Base-by-base conservation (phyloP, 1,140 invertebrate species). In the Tetramorium parvispinum region DNA sequence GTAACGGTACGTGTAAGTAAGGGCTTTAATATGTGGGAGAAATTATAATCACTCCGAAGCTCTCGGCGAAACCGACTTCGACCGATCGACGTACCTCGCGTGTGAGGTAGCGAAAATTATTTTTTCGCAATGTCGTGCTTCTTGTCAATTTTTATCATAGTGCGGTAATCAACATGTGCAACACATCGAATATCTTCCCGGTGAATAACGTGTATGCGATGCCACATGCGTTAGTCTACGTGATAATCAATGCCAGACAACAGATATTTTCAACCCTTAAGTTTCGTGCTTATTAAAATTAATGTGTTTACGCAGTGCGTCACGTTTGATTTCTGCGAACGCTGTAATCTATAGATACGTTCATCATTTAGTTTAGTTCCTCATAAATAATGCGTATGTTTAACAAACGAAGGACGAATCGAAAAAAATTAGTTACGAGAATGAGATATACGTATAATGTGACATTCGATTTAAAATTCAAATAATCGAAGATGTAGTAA, bases 1-100 rank as follows among this genome's bases (percentile, higher is more conserved):
- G 65, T 90, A 91, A 90, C 88, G 89, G 88, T 86, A 88, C 78
- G 83, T 73, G 81, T 90, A 90, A 90, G 86, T 91, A 91, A 83
- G 83, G 83, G 71, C 89, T 90, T 90, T 88, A 88, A 90, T 90
- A 83, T 77, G 65, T 73, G 37, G 16, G 86, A 87, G 86, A 90
- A 88, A 88, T 88, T 86, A 90, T 90, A 90, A 87, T 90, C 88
- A 57, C 59, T 53, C 46, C 65, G 57, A 61, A 59, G 66, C 46
- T 40, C 65, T 43, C 65, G 49, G 37, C 75, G 79, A 76, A 79
- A 73, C n/a, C 65, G 79, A 76, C 7, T 51, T 7, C 21, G 21
- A n/a, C 13, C 24, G 18, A 13, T 27, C 66, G 27, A 82, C 61
- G 66, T 37, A 85, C 57, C 71, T 82, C 77, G 55, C 66, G 75